These are phyloP conservation scores for Cephus pulcher DNA, from an alignment of 2,888 invertebrate species.

Conservation along the genomic window DNA sequence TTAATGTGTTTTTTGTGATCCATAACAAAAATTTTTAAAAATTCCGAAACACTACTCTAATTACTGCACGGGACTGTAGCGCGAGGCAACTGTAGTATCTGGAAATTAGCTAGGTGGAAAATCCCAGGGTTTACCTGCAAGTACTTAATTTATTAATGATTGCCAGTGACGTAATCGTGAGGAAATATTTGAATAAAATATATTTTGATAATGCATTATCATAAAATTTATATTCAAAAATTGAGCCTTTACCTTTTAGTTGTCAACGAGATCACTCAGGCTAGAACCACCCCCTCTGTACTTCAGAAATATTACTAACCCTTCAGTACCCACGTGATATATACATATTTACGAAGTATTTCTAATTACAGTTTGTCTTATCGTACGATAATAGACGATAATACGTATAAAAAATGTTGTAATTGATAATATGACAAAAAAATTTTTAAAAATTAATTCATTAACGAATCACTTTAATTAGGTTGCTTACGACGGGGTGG, in stretches of 20 bases:
- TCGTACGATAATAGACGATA: not conserved
- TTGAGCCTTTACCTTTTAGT: not conserved
- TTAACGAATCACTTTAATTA: too few relatives aligned
- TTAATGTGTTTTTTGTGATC: too few relatives aligned
- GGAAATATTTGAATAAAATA: not conserved
- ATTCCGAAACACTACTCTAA: too few relatives aligned
- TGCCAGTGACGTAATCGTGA: not conserved
- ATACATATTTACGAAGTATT: not conserved
- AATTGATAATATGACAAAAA: too few relatives aligned
- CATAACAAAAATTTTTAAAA: too few relatives aligned
- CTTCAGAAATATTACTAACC: not conserved
- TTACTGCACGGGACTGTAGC: too few relatives aligned
- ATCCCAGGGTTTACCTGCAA: conserved; percentile 11
- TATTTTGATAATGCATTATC: not conserved
- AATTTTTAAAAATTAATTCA: too few relatives aligned
- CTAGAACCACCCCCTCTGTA: not conserved
- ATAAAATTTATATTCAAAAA: not conserved
- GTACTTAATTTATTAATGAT: not conserved
- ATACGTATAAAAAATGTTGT: too few relatives aligned
- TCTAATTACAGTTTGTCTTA: not conserved
- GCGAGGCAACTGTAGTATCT: conserved; percentile 24
- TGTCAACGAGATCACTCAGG: too few relatives aligned
- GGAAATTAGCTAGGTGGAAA: conserved; percentile 27
- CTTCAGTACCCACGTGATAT: not conserved
- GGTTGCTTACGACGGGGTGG: too few relatives aligned